These are phyloP conservation scores for Peromyscus eremicus DNA, from an alignment of 2,797 vertebrate species.

Conservation along the genomic window DNA sequence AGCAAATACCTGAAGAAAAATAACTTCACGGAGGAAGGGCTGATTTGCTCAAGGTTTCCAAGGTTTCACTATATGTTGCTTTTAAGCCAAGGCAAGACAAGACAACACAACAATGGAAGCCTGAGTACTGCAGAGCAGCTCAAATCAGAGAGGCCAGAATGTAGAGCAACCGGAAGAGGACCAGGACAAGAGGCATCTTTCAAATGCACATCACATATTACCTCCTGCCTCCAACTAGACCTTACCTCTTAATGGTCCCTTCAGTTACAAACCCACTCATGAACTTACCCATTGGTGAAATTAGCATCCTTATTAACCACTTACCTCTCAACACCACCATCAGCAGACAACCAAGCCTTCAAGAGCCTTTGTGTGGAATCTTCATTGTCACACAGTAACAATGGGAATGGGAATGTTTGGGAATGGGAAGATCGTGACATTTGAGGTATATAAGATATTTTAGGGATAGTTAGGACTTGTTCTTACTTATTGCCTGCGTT, in stretches of 20 bases:
- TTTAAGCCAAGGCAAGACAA: neutral
- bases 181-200: neutral
- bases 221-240: neutral
- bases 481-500: neutral
- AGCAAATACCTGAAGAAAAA: neutral
- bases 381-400: neutral
- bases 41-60: neutral
- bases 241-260: too few species aligned
- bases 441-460: neutral
- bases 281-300: neutral
- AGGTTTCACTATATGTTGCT: neutral
- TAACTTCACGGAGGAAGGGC: neutral
- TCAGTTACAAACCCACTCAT: neutral
- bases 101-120: neutral
- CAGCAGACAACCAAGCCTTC: neutral
- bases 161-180: too few species aligned
- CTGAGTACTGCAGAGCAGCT: neutral
- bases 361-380: neutral
- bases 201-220: neutral
- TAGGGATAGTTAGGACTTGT: neutral
- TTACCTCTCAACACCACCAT: neutral
- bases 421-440: neutral
- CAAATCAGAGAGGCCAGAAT: neutral
- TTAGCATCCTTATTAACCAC: too few species aligned
- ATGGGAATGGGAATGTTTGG: rapidly evolving